Percentiles rank a stretch among this genome's conserved stretches.
Conservation (phyloP, 2,797 vertebrate species). For the Parauchenoglanis punctatus region DNA sequence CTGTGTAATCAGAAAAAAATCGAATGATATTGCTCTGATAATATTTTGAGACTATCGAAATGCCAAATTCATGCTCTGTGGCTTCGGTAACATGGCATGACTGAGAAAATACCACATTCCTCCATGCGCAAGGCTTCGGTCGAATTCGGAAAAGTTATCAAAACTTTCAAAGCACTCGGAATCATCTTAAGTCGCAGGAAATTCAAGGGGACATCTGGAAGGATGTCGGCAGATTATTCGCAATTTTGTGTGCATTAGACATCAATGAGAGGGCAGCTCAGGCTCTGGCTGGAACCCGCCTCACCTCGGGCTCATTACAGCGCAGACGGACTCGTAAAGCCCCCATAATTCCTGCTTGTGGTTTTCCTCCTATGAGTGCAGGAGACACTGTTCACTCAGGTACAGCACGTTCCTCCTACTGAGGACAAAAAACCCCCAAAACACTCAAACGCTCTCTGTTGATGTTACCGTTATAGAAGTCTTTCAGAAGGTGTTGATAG, state of each 20-base stretch:
- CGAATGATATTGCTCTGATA: not conserved
- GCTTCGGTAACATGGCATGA: constrained; percentile 35
- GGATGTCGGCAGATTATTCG: constrained; percentile 81
- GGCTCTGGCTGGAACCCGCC: constrained; percentile 61
- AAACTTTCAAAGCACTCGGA: constrained; percentile 80
- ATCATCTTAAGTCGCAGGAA: constrained; percentile 81
- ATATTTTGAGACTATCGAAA: not conserved
- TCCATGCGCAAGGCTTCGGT: constrained; percentile 73
- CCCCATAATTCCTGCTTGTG: constrained; percentile 71
- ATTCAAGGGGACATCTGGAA: constrained; percentile 82
- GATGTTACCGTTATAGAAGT: not conserved
- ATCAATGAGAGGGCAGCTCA: constrained; percentile 74
- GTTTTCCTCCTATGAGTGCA: constrained; percentile 64
- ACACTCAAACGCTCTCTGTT: not conserved
- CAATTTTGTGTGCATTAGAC: constrained; percentile 81
- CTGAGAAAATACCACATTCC: constrained; percentile 67
- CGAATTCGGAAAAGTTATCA: constrained; percentile 81
- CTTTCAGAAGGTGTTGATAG: not conserved
- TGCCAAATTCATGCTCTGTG: not conserved
- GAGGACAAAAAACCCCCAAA: too few relatives aligned
- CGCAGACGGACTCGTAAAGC: constrained; percentile 75
- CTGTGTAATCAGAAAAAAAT: not conserved
- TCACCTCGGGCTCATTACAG: constrained; percentile 70
- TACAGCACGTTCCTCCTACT: constrained; percentile 61
- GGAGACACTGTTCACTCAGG: constrained; percentile 60